Base-by-base conservation (phyloP, 2,113 vertebrate genomes). In the Vulpes ferrilata region DNA sequence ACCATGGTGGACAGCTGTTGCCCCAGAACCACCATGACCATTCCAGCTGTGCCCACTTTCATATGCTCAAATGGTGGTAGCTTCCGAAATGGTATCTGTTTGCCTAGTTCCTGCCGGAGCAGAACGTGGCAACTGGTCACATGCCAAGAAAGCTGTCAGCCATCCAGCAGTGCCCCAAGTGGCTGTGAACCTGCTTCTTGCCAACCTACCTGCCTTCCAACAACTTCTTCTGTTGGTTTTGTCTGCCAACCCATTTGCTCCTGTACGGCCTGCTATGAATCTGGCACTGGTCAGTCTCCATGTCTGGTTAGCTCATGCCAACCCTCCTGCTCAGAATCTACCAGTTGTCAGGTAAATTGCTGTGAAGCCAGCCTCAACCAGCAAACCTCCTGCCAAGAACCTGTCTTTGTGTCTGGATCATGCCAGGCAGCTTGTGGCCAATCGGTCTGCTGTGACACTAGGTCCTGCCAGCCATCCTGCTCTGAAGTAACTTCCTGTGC, bases 71-170 rank as follows among this genome's bases (percentile, higher is more conserved):
- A 30, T 5, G 64, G 62, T 55, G 17, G 71, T 32, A 35, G 30
- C 60, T 92, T 95, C 86, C 38, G 3, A 67, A 92, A 84, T 6
- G 43, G 71, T 15, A 35, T 97, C 84, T 67, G 48, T 59, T n/a
- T 98, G 92, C 98, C 97, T 71, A 97, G 97, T 74, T 96, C 96
- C 65, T 98, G 96, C 94, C 60, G 9, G 76, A 97, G 81, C 5
- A 97, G 92, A 74, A 98, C 90, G 0, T 98, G 97, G 97, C 97
- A 98, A 35, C 51, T 97, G 71, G 90, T 96, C 35, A 97, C 97
- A 4, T 88, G 94, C 62, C 95, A 92, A 91, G 97, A 95, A 93
- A 93, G 73, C 15, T 25, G 16, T 20, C 88, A 55, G 67, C 27
- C 35, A 12, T 12, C 88, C 53, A 3, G 67, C 48, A 30, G 76